These are phyloP conservation scores for Eristalinus sepulchralis DNA, from an alignment of 2,888 invertebrate species.

Conservation along the genomic window DNA sequence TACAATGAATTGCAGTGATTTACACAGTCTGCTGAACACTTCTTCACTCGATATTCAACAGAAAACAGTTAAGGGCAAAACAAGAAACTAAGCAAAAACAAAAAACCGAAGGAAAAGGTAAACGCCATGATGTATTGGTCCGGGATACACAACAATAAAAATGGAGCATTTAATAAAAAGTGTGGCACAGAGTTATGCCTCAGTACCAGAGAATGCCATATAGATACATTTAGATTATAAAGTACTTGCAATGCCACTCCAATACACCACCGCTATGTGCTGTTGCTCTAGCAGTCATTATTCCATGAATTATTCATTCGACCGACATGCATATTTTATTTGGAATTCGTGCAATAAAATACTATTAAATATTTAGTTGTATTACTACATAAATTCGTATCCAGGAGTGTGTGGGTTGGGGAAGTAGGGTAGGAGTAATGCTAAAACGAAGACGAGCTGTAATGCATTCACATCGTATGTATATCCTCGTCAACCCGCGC, in stretches of 20 bases:
- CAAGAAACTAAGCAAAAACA: slow-evolving; percentile 17
- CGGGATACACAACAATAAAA: slow-evolving; percentile 66
- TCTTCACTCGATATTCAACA: slow-evolving; percentile 38
- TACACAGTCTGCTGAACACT: slow-evolving; percentile 62
- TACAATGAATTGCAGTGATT: slow-evolving; percentile 66
- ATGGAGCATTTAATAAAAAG: slow-evolving; percentile 35
- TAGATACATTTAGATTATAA: slow-evolving; percentile 69
- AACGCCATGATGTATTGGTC: slow-evolving; percentile 68
- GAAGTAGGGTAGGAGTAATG: slow-evolving; percentile 7
- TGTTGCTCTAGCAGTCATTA: slow-evolving; percentile 75
- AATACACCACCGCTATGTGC: slow-evolving; percentile 53
- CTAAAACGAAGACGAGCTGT: slow-evolving; percentile 38
- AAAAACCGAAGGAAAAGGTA: slow-evolving; percentile 47
- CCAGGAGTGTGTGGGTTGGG: slow-evolving; percentile 30
- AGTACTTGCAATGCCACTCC: slow-evolving; percentile 65
- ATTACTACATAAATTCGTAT: slow-evolving; percentile 69
- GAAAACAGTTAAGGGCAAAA: not conserved
- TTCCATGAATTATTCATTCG: slow-evolving; percentile 80
- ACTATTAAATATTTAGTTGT: slow-evolving; percentile 80
- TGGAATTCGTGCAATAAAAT: slow-evolving; percentile 80
- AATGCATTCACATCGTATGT: not conserved
- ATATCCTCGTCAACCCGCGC: not conserved
- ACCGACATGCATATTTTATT: slow-evolving; percentile 80
- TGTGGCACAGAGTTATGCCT: slow-evolving; percentile 39
- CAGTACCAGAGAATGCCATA: slow-evolving; percentile 55